Evolutionary conservation across 1,140 invertebrate genomes (phyloP), one percentile per base, ranked within the genome.

Genomic region (Lysiphlebus fabarum): DNA sequence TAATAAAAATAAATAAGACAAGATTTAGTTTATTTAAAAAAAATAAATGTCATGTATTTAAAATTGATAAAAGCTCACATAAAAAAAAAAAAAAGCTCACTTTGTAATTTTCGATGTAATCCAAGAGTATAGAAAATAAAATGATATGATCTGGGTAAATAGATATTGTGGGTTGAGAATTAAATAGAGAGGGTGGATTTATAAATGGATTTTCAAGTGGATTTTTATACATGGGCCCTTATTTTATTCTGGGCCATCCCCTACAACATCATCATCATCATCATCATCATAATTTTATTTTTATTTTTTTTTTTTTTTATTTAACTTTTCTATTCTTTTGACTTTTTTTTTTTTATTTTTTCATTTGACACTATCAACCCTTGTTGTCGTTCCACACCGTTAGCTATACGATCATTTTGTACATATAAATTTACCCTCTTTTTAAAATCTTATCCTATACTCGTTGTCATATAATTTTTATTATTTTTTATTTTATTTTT

Each of bases 331-430:
- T 40, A 7, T 8, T 40, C 38, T 40, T 11, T 40, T 40, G 7
- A 7, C 38, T 11, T 8, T 11, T 11, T 40, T 40, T 10, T 40
- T n/a, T n/a, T n/a, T n/a, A n/a, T 40, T 10, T 10, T 40, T 40
- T 40, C 38, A 40, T 8, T 7, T 40, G 38, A 40, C 7, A 40
- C 17, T 8, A 40, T 8, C 38, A 40, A 1, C 38, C 58, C 59
- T 51, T 56, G 17, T 17, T 64, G 62, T 62, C 59, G 56, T 64
- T 64, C 59, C 62, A 58, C 49, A 33, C 56, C 62, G 62, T 64
- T 64, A 61, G 43, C 59, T 58, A 37, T 49, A 36, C 41, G 36
- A 51, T 56, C 43, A 11, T 43, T n/a, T 40, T 45, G n/a, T 7
- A 14, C 43, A 17, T 17, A 17, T n/a, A 17, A 1, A 1, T 17